These are phyloP conservation scores for Alligator mississippiensis DNA, from an alignment of 2,113 vertebrate genomes.

Conservation along the genomic window DNA sequence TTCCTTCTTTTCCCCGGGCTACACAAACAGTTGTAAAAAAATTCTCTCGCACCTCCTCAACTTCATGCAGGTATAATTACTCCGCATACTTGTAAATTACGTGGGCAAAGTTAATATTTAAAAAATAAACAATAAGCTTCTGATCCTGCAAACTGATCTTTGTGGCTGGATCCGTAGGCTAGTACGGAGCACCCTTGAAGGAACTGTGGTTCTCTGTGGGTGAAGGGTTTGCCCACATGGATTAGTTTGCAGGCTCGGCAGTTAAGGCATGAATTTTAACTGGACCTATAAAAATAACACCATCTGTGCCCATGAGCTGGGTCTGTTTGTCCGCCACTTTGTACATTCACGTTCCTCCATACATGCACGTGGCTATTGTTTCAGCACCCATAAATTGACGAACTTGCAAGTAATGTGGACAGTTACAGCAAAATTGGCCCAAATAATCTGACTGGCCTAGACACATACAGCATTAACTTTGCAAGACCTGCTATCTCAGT, in stretches of 20 bases:
- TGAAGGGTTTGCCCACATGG: not conserved
- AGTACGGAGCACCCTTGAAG: not conserved
- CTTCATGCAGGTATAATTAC: not conserved
- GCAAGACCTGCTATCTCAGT: not conserved
- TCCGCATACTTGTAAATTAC: not conserved
- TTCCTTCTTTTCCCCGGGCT: not conserved
- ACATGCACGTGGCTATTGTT: accelerated
- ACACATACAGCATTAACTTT: not conserved
- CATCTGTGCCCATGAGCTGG: not conserved
- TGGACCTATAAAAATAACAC: not conserved
- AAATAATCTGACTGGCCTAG: not conserved
- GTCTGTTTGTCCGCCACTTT: not conserved
- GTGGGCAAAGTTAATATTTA: not conserved
- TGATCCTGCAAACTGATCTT: not conserved
- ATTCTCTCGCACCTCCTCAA: not conserved
- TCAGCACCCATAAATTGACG: not conserved
- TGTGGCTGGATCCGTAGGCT: not conserved
- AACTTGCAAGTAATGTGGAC: not conserved
- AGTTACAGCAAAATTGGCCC: not conserved
- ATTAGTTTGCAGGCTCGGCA: not conserved
- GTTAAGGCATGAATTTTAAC: not conserved
- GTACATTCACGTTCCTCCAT: not conserved
- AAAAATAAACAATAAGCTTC: not conserved
- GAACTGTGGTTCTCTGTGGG: not conserved
- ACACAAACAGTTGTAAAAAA: constrained; percentile 17